Percentiles rank a stretch among this genome's conserved stretches.
Conservation (phyloP, 2,113 vertebrate species). For the Colaptes auratus region DNA sequence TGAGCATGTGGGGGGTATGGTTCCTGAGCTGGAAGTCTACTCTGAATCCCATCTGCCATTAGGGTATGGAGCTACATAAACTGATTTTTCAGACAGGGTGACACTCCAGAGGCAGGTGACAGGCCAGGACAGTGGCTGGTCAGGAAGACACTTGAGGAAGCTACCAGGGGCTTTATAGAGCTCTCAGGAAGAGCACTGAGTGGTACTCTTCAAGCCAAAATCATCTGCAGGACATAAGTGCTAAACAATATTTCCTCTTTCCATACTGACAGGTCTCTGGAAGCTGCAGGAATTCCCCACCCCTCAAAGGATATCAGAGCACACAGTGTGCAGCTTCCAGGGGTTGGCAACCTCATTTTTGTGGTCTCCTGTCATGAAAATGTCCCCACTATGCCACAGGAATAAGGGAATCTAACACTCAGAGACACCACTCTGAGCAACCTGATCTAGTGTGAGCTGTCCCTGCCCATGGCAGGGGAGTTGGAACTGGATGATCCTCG, state of each 20-base stretch:
- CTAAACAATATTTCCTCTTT: slow-evolving; percentile 65
- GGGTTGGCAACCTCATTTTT: slow-evolving; percentile 18
- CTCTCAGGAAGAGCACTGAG: slow-evolving; percentile 50
- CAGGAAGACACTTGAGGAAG: slow-evolving; percentile 57
- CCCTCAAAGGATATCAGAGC: slow-evolving; percentile 58
- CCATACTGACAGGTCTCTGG: slow-evolving; percentile 55
- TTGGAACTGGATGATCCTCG: too few species aligned
- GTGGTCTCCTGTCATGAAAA: slow-evolving; percentile 33
- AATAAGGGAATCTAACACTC: neutral
- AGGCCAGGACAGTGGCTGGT: slow-evolving; percentile 71
- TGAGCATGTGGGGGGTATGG: neutral
- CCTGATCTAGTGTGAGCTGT: too few species aligned
- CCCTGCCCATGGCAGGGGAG: too few species aligned
- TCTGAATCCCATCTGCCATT: slow-evolving; percentile 20
- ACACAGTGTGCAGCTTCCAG: slow-evolving; percentile 29
- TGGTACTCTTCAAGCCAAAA: slow-evolving; percentile 54
- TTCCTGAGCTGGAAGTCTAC: neutral
- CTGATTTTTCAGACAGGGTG: slow-evolving; percentile 62
- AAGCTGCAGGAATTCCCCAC: slow-evolving; percentile 48
- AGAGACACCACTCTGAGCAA: neutral
- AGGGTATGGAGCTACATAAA: neutral
- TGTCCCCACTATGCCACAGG: slow-evolving; percentile 37
- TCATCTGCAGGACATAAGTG: slow-evolving; percentile 61
- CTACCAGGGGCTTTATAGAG: slow-evolving; percentile 57
- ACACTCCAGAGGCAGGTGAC: slow-evolving; percentile 56